Evolutionary conservation across 2,113 vertebrate genomes (phyloP).

Genomic region (Dunckerocampus dactyliophorus): DNA sequence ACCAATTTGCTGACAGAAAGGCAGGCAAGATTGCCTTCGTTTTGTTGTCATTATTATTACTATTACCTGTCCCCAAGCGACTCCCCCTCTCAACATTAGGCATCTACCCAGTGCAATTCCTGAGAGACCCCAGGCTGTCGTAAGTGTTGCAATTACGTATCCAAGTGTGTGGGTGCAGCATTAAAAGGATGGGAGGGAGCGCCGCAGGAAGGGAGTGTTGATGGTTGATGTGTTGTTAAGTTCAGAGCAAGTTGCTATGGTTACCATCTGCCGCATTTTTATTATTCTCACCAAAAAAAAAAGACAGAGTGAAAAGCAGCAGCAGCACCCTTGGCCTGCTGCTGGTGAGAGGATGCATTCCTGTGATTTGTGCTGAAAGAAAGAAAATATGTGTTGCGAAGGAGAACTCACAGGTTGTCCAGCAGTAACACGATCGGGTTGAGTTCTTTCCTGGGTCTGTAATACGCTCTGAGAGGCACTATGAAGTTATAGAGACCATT

Average conservation of each 20-base stretch:
- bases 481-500: conserved; percentile 98
- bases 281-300: conserved; percentile 49
- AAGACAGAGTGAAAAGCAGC: conserved; percentile 39
- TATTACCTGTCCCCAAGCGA: conserved; percentile 11
- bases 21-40: too few species aligned
- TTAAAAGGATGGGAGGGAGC: conserved; percentile 8
- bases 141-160: conserved; percentile 32
- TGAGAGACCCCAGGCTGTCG: conserved; percentile 51
- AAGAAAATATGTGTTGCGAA: conserved; percentile 4
- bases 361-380: not conserved
- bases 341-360: not conserved
- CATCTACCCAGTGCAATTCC: conserved; percentile 46
- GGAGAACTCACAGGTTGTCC: conserved; percentile 89
- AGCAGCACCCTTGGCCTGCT: conserved; percentile 15
- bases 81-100: conserved; percentile 18
- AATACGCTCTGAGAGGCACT: conserved; percentile 95
- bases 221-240: conserved; percentile 34
- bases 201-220: conserved; percentile 14
- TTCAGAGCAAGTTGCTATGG: conserved; percentile 59
- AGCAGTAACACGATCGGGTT: conserved; percentile 92
- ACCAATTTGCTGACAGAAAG: too few species aligned
- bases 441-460: conserved; percentile 91
- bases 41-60: too few species aligned
- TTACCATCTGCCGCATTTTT: conserved; percentile 43
- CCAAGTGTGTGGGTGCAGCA: conserved; percentile 44